Evolutionary conservation across 2,113 vertebrate genomes (phyloP).

Genomic region (Ammospiza caudacuta): DNA sequence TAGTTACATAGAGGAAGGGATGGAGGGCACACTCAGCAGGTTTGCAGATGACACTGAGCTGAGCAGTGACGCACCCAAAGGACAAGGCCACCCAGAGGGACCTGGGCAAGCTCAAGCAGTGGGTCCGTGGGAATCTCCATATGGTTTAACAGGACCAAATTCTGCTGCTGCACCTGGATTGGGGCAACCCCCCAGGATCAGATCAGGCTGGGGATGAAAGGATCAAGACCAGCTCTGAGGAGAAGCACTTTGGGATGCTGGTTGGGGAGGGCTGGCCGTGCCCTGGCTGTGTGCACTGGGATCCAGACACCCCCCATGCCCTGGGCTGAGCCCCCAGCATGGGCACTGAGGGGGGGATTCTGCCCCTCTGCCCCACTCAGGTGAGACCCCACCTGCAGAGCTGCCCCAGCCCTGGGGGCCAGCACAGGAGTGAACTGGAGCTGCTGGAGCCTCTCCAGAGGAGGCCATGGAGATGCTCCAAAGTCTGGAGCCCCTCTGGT

Average conservation of each 20-base stretch:
- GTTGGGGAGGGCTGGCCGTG: background rate
- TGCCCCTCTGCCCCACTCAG: background rate
- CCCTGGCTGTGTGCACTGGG: rapidly evolving
- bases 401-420: background rate
- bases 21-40: background rate
- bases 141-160: background rate
- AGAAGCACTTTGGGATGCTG: background rate
- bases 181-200: rapidly evolving
- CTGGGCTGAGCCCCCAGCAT: background rate
- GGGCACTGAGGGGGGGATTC: background rate
- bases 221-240: background rate
- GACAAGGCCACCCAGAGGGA: background rate
- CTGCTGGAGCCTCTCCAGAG: background rate
- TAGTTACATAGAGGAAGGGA: background rate
- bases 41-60: background rate
- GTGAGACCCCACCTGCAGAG: background rate
- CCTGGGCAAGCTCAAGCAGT: background rate
- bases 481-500: background rate
- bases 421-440: background rate
- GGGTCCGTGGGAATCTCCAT: background rate
- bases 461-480: rapidly evolving
- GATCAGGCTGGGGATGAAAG: background rate
- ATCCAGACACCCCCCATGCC: rapidly evolving
- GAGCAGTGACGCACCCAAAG: background rate
- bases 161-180: background rate